phyloP scores from a whole-genome alignment of 2,797 vertebrate species.

The Melanotaenia pygmaea region DNA sequence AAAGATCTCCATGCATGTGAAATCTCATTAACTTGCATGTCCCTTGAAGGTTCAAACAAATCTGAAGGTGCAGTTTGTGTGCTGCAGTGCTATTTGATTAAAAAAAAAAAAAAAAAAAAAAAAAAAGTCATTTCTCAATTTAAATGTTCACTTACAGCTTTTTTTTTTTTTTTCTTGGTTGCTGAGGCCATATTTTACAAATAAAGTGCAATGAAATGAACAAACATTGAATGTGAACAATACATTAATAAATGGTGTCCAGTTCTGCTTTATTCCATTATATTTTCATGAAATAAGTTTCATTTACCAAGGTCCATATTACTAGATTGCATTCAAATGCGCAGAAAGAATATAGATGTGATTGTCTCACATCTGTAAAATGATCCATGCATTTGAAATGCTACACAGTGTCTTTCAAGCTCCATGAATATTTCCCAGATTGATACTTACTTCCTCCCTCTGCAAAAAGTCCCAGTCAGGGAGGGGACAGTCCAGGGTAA shows the following conservation, averaged over 20 bases:
- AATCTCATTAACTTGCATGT: slow-evolving; percentile 10
- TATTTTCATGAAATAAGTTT: slow-evolving; percentile 2
- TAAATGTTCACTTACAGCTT: slow-evolving; percentile 52
- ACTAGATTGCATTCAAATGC: slow-evolving; percentile 36
- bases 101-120: no score
- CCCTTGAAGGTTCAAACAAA: slow-evolving; percentile 11
- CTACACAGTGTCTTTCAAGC: slow-evolving; percentile 13
- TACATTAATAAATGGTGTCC: slow-evolving; percentile 48
- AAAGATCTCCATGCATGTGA: slow-evolving; percentile 13
- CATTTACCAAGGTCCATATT: not conserved
- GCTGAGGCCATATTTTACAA: not conserved
- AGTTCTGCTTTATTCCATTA: slow-evolving; percentile 10
- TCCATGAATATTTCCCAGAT: not conserved
- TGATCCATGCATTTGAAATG: slow-evolving; percentile 55
- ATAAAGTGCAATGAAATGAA: not conserved
- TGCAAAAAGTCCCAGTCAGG: slow-evolving; percentile 55
- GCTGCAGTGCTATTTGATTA: not conserved
- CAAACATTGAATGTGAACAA: slow-evolving; percentile 49
- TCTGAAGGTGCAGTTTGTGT: slow-evolving; percentile 2
- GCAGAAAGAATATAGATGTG: slow-evolving; percentile 26
- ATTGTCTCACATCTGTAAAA: slow-evolving; percentile 28
- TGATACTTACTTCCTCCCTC: slow-evolving; percentile 71
- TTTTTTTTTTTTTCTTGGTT: not conserved
- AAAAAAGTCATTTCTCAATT: slow-evolving; percentile 49
- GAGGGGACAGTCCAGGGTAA: slow-evolving; percentile 55